phyloP scores from a whole-genome alignment of 2,797 vertebrate species.

The Vireo griseus region DNA sequence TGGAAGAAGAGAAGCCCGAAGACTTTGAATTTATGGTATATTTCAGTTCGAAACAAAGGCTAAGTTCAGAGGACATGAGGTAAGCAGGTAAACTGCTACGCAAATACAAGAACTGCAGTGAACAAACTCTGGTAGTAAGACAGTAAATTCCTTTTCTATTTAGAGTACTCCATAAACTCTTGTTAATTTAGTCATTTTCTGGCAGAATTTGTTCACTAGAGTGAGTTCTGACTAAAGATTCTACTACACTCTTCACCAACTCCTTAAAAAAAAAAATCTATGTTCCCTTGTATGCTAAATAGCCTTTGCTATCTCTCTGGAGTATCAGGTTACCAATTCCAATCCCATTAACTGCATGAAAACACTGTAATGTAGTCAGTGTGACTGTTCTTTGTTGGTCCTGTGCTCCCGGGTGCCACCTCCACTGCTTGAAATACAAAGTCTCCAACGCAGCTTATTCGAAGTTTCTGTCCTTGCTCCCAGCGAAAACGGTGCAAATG shows the following conservation, averaged over 20 bases:
- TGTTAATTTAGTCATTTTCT: not conserved
- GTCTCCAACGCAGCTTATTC: not conserved
- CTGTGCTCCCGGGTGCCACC: not conserved
- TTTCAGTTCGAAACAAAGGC: not conserved
- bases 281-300: not conserved
- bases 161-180: not conserved
- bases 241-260: not conserved
- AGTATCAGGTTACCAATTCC: conserved; percentile 20
- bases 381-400: not conserved
- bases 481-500: not conserved
- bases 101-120: not conserved
- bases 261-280: not conserved
- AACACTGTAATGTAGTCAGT: not conserved
- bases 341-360: conserved; percentile 6
- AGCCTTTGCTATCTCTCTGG: not conserved
- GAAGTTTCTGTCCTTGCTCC: not conserved
- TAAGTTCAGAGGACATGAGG: not conserved
- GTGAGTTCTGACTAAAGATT: not conserved
- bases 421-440: not conserved
- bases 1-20: not conserved
- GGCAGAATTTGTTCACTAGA: not conserved
- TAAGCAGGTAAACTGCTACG: not conserved
- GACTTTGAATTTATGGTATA: not conserved
- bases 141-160: not conserved
- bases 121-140: not conserved